Evolutionary conservation across 92 coral and sea anemone genomes (phyloP).

Genomic region (Umimayanthus kanabou): DNA sequence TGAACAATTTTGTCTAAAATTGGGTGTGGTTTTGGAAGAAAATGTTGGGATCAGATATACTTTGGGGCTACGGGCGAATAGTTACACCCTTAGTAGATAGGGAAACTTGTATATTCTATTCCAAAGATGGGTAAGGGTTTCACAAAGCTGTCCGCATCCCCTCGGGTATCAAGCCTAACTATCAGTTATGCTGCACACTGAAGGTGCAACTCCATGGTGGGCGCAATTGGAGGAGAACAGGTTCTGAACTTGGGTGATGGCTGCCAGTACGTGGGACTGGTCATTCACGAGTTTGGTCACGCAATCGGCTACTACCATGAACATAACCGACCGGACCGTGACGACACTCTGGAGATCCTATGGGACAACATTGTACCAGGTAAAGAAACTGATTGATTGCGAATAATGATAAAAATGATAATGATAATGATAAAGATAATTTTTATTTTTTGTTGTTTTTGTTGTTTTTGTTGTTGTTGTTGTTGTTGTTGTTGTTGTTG

Average conservation of each 20-base stretch:
- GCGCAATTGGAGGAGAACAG: conserved; percentile 81
- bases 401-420: not conserved
- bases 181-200: not conserved
- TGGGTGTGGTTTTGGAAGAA: too few species aligned
- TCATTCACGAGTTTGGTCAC: conserved; percentile 86
- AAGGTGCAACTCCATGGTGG: conserved; percentile 87
- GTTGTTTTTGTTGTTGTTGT: too few species aligned
- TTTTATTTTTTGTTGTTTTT: too few species aligned
- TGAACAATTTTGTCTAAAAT: too few species aligned
- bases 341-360: conserved; percentile 53
- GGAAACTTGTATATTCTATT: not conserved
- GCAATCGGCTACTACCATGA: conserved; percentile 87
- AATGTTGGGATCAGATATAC: too few species aligned
- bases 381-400: not conserved
- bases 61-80: too few species aligned
- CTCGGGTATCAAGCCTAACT: not conserved
- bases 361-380: conserved; percentile 83
- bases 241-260: conserved; percentile 80
- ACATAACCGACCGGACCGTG: conserved; percentile 92
- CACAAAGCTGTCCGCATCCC: too few species aligned
- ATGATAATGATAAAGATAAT: too few species aligned
- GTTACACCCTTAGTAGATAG: too few species aligned
- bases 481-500: too few species aligned
- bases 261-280: conserved; percentile 81
- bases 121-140: not conserved